These are phyloP conservation scores for Corythaixoides concolor DNA, from an alignment of 2,113 vertebrate genomes.

Conservation along the genomic window DNA sequence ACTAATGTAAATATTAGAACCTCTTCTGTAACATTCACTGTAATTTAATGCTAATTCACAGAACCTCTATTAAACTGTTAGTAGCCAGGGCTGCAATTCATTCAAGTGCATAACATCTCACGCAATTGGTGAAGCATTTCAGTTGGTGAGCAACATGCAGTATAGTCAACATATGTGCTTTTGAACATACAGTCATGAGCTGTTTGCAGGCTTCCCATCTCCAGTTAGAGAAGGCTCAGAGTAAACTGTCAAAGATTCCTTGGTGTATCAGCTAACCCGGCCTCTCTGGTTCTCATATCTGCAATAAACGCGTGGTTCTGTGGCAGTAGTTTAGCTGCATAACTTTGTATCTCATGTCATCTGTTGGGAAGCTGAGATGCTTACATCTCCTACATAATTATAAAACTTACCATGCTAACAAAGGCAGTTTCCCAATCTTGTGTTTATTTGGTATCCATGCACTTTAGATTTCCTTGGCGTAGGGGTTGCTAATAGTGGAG, in stretches of 20 bases:
- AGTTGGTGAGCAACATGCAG: neutral
- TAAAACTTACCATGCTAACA: neutral
- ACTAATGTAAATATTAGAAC: constrained; percentile 13
- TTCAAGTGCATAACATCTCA: neutral
- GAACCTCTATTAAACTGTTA: constrained; percentile 1
- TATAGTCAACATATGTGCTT: neutral
- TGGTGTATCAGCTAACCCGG: neutral
- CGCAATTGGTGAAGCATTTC: neutral
- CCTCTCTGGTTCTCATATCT: neutral
- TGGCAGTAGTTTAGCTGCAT: neutral
- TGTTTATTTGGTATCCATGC: neutral
- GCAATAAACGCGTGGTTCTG: neutral
- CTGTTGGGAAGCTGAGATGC: neutral
- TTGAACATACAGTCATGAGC: neutral
- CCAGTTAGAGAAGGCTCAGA: neutral
- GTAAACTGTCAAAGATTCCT: neutral
- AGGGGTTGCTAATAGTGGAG: neutral
- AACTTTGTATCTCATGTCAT: neutral
- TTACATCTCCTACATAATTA: neutral
- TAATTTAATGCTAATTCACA: constrained; percentile 39
- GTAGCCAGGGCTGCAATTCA: neutral
- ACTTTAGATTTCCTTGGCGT: neutral
- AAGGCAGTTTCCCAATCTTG: neutral
- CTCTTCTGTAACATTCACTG: neutral
- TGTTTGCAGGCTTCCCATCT: neutral